A percentile compares a stretch with the other conserved stretches of the same genome.
Conservation (phyloP, 92 coral and sea anemone genomes). For the Diadumene lineata region DNA sequence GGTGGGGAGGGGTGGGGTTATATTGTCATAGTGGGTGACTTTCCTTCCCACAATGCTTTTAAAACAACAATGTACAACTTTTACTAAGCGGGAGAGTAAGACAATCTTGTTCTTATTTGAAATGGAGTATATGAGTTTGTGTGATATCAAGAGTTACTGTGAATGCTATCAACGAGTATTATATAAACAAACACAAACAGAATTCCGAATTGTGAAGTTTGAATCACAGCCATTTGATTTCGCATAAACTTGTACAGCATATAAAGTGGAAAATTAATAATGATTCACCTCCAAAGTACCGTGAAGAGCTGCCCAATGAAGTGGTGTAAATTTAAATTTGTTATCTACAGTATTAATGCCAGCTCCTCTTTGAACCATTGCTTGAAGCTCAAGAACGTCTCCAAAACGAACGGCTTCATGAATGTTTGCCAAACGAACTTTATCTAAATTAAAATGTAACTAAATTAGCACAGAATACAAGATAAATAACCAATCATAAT, state of each 20-base stretch:
- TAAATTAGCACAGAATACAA: background rate
- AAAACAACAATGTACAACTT: no score
- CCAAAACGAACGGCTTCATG: conserved; percentile 99
- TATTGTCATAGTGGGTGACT: no score
- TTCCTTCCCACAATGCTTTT: no score
- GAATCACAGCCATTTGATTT: no score
- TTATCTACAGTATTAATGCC: conserved; percentile 89
- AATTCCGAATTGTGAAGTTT: no score
- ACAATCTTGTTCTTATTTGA: no score
- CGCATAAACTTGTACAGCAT: background rate
- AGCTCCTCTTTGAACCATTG: conserved; percentile 98
- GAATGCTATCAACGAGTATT: no score
- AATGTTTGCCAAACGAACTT: conserved; percentile 76
- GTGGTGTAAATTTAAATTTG: conserved; percentile 92
- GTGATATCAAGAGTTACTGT: no score
- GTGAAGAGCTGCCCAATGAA: conserved; percentile 97
- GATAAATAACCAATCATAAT: background rate
- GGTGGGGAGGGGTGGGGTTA: background rate
- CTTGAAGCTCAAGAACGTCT: conserved; percentile 89
- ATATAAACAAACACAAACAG: no score
- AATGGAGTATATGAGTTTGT: no score
- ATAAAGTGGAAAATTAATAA: background rate
- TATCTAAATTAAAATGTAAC: conserved; percentile 54
- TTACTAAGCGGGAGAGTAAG: no score
- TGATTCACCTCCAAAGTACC: conserved; percentile 85